Base-by-base conservation (phyloP, 1,140 invertebrate species). In the Lethrus apterus region DNA sequence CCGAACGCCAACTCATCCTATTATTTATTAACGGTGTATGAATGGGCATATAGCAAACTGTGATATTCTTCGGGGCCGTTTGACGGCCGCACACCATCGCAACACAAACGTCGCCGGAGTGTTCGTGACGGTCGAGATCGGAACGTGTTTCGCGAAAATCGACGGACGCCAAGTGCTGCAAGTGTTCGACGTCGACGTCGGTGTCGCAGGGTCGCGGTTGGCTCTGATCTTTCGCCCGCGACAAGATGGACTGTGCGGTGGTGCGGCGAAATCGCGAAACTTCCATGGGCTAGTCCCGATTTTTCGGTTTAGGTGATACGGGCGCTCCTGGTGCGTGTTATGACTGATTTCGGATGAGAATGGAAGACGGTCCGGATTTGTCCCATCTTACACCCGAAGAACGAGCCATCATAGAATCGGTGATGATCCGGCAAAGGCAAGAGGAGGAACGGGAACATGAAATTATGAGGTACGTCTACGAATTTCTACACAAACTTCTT, bases 371-470 rank as follows among this genome's bases (percentile, higher is more conserved):
- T 44, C 93, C 93, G 57, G 94, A 98, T 78, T 81, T 99, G 61
- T 96, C 91, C 65, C 93, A 98, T 74, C 83, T 98, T 63, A 98
- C 92, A 59, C 86, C 91, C 60, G 93, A 98, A 71, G 95, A 98
- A 76, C 80, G 94, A 67, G 83, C 84, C 71, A 95, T 98, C 75
- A 98, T 99, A 70, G 89, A 97, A 71, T 82, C 84, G 62, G 95
- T 99, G 57, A 89, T 98, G 73, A 81, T 92, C 76, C 76, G 95
- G 52, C 94, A 98, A 71, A 86, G 88, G 69, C 88, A 93, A 68
- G 95, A 98, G 75, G 95, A 98, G 72, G 87, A 93, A 66, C 81
- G 86, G 57, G 94, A 98, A 70, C 85, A 88, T 67, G 88, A 93
- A 70, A 87, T 94, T 67, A 86, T 95, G 80, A 90, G 88, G 91